These are phyloP conservation scores for Gymnothorax javanicus DNA, from an alignment of 2,797 vertebrate genomes.

Conservation along the genomic window DNA sequence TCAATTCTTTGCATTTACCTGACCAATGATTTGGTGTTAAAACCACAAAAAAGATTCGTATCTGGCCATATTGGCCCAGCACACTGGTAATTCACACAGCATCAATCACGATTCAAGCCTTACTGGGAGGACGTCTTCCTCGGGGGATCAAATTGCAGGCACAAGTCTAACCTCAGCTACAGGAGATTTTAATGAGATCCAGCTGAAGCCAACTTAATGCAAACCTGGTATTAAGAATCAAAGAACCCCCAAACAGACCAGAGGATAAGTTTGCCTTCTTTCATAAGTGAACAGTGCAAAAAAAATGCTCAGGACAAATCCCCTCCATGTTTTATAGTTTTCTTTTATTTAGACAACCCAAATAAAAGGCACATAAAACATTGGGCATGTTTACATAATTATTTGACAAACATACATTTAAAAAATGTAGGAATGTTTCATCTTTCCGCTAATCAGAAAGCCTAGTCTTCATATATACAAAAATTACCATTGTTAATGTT, in stretches of 20 bases:
- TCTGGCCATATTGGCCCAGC: too few relatives aligned
- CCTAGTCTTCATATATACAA: slow-evolving; percentile 96
- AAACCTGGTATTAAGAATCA: neutral
- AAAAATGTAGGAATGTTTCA: slow-evolving; percentile 98
- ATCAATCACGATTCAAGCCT: neutral
- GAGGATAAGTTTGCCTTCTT: neutral
- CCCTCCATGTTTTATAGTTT: slow-evolving; percentile 61
- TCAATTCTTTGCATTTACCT: too few relatives aligned
- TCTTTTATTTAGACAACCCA: slow-evolving; percentile 99
- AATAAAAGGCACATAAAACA: slow-evolving; percentile 99
- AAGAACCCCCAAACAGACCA: neutral
- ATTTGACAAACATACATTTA: slow-evolving; percentile 96
- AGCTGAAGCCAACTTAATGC: neutral
- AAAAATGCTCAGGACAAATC: neutral
- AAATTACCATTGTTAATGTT: slow-evolving; percentile 98
- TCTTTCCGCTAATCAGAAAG: slow-evolving; percentile 98
- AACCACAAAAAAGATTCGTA: too few relatives aligned
- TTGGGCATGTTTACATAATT: slow-evolving; percentile 96
- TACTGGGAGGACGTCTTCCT: neutral
- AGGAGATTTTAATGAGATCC: neutral
- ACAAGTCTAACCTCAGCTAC: neutral
- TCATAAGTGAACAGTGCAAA: neutral
- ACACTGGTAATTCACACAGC: neutral
- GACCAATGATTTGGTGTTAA: too few relatives aligned
- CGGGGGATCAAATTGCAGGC: neutral